phyloP scores from a whole-genome alignment of 2,797 vertebrate species.

The Amazonetta brasiliensis region DNA sequence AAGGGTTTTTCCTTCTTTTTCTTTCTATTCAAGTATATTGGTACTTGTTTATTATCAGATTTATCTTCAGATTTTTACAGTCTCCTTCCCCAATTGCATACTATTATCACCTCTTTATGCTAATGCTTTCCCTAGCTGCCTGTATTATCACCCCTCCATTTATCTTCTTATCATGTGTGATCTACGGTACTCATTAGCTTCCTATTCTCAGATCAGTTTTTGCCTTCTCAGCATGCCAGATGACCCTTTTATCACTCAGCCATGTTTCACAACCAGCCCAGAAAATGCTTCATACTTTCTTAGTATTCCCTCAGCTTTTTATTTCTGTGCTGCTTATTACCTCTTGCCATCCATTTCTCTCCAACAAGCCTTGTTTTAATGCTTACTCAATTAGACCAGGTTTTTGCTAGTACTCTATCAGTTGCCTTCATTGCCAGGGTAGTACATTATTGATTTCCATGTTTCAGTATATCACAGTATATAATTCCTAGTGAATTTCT shows the following conservation, averaged over 20 bases:
- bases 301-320: not conserved
- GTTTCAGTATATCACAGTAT: not conserved
- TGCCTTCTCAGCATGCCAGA: constrained; percentile 48
- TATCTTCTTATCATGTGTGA: constrained; percentile 18
- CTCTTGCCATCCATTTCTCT: not conserved
- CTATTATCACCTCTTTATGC: constrained; percentile 68
- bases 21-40: not conserved
- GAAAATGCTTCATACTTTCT: not conserved
- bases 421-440: not conserved
- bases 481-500: constrained; percentile 30
- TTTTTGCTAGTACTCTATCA: not conserved
- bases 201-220: constrained; percentile 45
- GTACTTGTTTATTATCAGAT: constrained; percentile 61
- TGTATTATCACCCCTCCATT: constrained; percentile 33
- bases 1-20: not conserved
- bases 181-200: constrained; percentile 43
- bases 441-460: constrained; percentile 20
- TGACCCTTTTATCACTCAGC: constrained; percentile 55
- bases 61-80: constrained; percentile 48
- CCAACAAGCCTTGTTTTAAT: not conserved
- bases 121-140: constrained; percentile 51
- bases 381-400: not conserved
- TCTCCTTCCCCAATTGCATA: constrained; percentile 26
- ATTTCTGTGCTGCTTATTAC: not conserved
- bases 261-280: constrained; percentile 22